These are phyloP conservation scores for Puffinus mauretanicus DNA, from an alignment of 2,113 vertebrate species.

Conservation along the genomic window DNA sequence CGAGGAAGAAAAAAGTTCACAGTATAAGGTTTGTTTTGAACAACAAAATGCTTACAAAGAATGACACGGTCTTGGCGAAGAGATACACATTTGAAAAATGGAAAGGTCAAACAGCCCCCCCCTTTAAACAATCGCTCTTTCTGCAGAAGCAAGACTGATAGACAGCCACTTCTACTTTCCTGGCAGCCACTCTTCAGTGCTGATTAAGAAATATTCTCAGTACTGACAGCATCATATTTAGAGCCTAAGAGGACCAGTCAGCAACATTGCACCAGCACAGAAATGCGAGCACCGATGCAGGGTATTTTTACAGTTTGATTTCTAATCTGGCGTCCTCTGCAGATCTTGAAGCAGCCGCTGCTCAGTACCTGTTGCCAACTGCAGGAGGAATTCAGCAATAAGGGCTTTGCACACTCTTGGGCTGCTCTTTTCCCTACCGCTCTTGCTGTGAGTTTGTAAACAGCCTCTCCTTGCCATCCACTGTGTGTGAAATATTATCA, in stretches of 20 bases:
- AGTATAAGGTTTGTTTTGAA: conserved; percentile 45
- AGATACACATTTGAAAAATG: conserved; percentile 43
- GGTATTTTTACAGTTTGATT: neutral
- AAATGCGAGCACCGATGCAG: neutral
- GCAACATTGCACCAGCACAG: neutral
- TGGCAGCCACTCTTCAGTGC: conserved; percentile 49
- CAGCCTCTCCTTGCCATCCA: neutral
- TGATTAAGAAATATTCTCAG: conserved; percentile 64
- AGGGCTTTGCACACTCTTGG: neutral
- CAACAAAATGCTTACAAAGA: conserved; percentile 51
- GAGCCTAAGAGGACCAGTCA: conserved; percentile 39
- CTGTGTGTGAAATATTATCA: neutral
- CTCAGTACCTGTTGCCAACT: neutral
- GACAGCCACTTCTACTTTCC: conserved; percentile 57
- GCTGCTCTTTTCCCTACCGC: neutral
- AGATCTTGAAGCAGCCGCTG: neutral
- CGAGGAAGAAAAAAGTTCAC: neutral
- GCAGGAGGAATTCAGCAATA: neutral
- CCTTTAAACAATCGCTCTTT: neutral
- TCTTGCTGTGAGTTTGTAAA: conserved; percentile 5
- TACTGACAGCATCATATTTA: conserved; percentile 59
- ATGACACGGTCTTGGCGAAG: conserved; percentile 22
- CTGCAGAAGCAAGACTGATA: conserved; percentile 31
- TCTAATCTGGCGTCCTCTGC: neutral
- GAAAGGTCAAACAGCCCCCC: conserved; percentile 33